Conservation (phyloP, 2,888 invertebrate genomes). For the Geophilus truncorum region DNA sequence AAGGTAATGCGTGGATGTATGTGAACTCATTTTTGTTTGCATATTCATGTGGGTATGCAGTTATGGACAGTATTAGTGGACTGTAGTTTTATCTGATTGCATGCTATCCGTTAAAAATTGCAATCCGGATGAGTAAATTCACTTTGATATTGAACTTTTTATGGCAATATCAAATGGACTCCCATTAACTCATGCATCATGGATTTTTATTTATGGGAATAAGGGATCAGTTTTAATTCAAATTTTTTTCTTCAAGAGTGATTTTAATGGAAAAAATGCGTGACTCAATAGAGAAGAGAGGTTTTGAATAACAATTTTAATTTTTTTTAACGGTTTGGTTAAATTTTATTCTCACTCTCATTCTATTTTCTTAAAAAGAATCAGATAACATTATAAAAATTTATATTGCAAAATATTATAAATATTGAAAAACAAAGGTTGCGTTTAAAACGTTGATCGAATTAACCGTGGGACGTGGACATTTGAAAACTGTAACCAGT, state of each 20-base stretch:
- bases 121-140: constrained; percentile 2
- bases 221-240: constrained; percentile 18
- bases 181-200: constrained; percentile 27
- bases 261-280: constrained; percentile 15
- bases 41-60: neutral
- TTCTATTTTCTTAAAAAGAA: too few relatives aligned
- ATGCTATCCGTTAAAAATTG: constrained; percentile 10
- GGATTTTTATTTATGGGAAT: constrained; percentile 1
- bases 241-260: constrained; percentile 1
- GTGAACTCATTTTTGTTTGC: neutral
- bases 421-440: too few relatives aligned
- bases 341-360: too few relatives aligned
- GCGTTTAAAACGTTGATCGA: too few relatives aligned
- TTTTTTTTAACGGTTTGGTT: too few relatives aligned
- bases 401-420: too few relatives aligned
- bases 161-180: constrained; percentile 27
- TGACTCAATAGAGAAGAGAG: constrained; percentile 1
- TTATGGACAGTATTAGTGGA: neutral
- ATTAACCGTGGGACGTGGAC: too few relatives aligned
- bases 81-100: constrained; percentile 1
- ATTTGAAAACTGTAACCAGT: too few relatives aligned
- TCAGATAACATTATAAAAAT: too few relatives aligned
- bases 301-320: neutral
- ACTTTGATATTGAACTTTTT: constrained; percentile 24
- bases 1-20: neutral